These are phyloP conservation scores for Pseudococcus viburni DNA, from an alignment of 2,888 invertebrate genomes.

Conservation along the genomic window DNA sequence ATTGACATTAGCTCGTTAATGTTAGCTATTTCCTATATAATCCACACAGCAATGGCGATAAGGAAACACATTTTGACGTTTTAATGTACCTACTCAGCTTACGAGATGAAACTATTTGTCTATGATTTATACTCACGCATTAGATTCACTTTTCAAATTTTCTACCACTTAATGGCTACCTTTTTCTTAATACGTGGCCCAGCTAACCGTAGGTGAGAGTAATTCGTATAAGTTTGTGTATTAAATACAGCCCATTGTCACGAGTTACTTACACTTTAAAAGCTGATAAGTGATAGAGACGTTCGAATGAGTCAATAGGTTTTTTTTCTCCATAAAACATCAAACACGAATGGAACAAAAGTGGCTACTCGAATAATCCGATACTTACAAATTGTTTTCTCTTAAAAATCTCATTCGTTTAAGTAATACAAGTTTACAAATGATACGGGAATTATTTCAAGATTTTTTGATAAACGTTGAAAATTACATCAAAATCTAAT, in stretches of 20 bases:
- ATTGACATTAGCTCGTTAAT: conserved; percentile 35
- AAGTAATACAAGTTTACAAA: no score
- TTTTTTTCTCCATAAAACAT: no score
- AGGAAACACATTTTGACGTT: conserved; percentile 54
- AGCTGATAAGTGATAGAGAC: background rate
- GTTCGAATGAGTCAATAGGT: background rate
- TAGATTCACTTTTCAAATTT: conserved; percentile 51
- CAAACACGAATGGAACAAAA: no score
- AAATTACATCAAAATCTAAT: no score
- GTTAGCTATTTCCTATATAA: conserved; percentile 2
- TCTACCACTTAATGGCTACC: conserved; percentile 22
- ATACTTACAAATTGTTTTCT: no score
- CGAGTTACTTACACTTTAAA: conserved; percentile 22
- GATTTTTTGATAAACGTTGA: no score
- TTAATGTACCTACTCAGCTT: conserved; percentile 29
- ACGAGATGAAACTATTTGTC: conserved; percentile 28
- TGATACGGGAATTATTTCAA: no score
- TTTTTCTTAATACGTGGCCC: background rate
- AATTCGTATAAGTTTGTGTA: background rate
- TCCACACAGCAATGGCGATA: background rate
- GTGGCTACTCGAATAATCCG: no score
- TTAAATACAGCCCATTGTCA: background rate
- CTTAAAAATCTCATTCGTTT: no score
- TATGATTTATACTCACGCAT: conserved; percentile 33
- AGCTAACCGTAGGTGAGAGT: background rate